Conservation (phyloP, 2,888 invertebrate genomes). For the Luperina testacea region DNA sequence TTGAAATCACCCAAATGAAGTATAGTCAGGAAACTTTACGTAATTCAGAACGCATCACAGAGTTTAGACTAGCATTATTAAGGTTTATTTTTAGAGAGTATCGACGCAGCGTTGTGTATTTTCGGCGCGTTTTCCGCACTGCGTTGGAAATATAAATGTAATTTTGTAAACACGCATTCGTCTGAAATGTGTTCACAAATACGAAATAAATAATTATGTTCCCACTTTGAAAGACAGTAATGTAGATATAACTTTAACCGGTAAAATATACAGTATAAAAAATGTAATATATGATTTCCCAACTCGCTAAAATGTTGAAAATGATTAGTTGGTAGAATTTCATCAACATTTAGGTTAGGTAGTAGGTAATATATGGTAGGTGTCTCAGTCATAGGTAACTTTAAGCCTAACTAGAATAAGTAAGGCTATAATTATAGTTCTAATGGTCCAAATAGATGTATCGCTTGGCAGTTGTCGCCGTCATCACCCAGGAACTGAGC, state of each 20-base stretch:
- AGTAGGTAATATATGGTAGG: conserved; percentile 60
- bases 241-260: conserved; percentile 15
- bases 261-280: conserved; percentile 2
- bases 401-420: conserved; percentile 61
- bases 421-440: conserved; percentile 77
- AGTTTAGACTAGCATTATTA: conserved; percentile 61
- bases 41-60: conserved; percentile 70
- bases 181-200: conserved; percentile 34
- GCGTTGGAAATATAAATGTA: conserved; percentile 64
- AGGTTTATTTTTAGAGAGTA: conserved; percentile 72
- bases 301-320: background rate
- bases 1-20: conserved; percentile 40
- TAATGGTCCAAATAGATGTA: conserved; percentile 95
- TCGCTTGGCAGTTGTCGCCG: conserved; percentile 93
- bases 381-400: conserved; percentile 70
- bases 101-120: conserved; percentile 73
- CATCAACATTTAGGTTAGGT: conserved; percentile 10
- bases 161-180: conserved; percentile 66
- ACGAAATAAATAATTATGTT: conserved; percentile 21
- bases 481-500: conserved; percentile 95
- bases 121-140: conserved; percentile 70
- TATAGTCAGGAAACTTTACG: conserved; percentile 67
- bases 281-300: background rate
- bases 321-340: conserved; percentile 24
- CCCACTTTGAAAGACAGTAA: conserved; percentile 2